phyloP scores from a whole-genome alignment of 2,113 vertebrate genomes.

The Salminus brasiliensis region DNA sequence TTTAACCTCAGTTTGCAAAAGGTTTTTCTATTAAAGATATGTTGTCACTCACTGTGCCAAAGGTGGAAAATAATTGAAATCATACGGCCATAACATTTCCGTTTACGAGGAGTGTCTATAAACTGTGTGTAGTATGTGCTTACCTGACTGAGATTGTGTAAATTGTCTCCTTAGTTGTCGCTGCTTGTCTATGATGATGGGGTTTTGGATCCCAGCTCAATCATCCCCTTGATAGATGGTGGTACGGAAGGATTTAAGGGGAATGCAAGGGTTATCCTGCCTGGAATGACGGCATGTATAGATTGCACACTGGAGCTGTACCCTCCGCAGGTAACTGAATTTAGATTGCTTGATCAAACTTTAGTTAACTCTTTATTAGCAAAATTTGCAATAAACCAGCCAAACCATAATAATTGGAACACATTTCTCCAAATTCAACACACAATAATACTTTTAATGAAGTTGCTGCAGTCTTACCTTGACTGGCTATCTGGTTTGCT shows the following conservation, averaged over 20 bases:
- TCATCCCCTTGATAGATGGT: slow-evolving; percentile 95
- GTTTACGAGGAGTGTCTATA: no score
- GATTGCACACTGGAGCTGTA: slow-evolving; percentile 96
- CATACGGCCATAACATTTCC: no score
- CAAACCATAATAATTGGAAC: neutral
- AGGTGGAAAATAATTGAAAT: no score
- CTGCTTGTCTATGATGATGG: slow-evolving; percentile 93
- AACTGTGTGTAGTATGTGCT: no score
- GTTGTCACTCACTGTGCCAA: no score
- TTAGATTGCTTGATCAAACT: neutral
- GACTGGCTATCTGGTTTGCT: no score
- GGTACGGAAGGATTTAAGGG: slow-evolving; percentile 99
- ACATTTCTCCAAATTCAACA: no score
- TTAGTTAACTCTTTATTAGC: neutral
- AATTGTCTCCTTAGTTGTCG: slow-evolving; percentile 68
- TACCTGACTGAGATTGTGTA: neutral
- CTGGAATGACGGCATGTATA: slow-evolving; percentile 96
- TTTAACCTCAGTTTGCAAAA: no score
- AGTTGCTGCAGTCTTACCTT: no score
- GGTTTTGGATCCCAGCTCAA: slow-evolving; percentile 89
- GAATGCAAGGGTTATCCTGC: slow-evolving; percentile 94
- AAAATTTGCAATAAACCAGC: neutral
- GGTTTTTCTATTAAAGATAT: no score
- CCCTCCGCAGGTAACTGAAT: slow-evolving; percentile 86
- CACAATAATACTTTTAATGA: no score